phyloP scores from a whole-genome alignment of 2,797 vertebrate species.

The Thripadectes ignobilis region DNA sequence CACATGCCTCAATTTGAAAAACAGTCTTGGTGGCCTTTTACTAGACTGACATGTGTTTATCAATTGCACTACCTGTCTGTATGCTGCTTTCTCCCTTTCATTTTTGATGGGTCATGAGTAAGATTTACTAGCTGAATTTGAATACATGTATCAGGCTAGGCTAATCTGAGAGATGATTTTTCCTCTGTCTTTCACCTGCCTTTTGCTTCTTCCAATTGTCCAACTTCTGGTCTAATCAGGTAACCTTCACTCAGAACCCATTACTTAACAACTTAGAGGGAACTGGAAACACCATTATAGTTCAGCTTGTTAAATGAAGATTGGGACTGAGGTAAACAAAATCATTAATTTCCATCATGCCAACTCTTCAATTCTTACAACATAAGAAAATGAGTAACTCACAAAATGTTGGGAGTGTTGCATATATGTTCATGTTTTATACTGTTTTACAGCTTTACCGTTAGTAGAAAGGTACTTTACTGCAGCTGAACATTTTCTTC shows the following conservation, averaged over 20 bases:
- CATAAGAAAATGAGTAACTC: background rate
- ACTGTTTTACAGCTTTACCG: background rate
- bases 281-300: background rate
- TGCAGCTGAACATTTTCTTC: background rate
- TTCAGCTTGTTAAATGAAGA: background rate
- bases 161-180: background rate
- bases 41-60: background rate
- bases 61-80: background rate
- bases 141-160: background rate
- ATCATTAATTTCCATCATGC: background rate
- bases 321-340: background rate
- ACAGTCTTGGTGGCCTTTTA: background rate
- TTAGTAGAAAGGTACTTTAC: background rate
- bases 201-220: background rate
- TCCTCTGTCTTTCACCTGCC: background rate
- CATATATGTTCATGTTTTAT: background rate
- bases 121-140: background rate
- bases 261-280: fast-evolving
- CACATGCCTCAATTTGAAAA: background rate
- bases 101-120: background rate
- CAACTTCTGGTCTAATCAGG: background rate
- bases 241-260: background rate
- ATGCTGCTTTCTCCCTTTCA: background rate
- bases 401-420: background rate
- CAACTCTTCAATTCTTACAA: background rate